phyloP scores from a whole-genome alignment of 2,113 vertebrate species.

The Ptilonorhynchus violaceus region DNA sequence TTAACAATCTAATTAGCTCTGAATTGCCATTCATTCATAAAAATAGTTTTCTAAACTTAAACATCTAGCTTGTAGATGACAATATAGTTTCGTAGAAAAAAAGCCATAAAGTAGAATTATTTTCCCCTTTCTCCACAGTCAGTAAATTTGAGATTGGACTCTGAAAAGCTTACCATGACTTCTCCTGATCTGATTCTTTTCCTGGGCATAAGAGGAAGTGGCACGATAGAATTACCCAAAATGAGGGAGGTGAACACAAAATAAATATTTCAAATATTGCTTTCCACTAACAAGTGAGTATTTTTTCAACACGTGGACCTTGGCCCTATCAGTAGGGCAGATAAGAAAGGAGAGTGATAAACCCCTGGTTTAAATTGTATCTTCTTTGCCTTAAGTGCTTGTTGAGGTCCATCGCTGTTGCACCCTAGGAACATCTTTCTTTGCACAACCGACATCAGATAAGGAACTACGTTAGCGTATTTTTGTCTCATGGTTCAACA shows the following conservation, averaged over 20 bases:
- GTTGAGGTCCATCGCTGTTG: background rate
- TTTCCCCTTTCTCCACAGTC: background rate
- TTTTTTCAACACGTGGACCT: background rate
- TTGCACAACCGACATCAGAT: background rate
- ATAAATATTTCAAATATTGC: background rate
- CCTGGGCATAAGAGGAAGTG: background rate
- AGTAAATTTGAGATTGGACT: background rate
- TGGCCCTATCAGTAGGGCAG: background rate
- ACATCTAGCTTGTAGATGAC: background rate
- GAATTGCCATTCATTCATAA: background rate
- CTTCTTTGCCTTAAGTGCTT: background rate
- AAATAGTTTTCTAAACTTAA: background rate
- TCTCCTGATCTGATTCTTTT: background rate
- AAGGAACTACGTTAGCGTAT: background rate
- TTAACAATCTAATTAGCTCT: background rate
- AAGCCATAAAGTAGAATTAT: background rate
- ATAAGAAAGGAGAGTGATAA: background rate
- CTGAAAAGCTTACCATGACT: background rate
- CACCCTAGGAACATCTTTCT: background rate
- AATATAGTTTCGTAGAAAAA: background rate
- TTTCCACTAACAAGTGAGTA: background rate
- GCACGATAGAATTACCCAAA: background rate
- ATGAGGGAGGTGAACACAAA: background rate
- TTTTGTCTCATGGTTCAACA: background rate
- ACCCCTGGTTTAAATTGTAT: background rate